phyloP scores from a whole-genome alignment of 2,888 invertebrate genomes.

The Cryptocephalus moraei region DNA sequence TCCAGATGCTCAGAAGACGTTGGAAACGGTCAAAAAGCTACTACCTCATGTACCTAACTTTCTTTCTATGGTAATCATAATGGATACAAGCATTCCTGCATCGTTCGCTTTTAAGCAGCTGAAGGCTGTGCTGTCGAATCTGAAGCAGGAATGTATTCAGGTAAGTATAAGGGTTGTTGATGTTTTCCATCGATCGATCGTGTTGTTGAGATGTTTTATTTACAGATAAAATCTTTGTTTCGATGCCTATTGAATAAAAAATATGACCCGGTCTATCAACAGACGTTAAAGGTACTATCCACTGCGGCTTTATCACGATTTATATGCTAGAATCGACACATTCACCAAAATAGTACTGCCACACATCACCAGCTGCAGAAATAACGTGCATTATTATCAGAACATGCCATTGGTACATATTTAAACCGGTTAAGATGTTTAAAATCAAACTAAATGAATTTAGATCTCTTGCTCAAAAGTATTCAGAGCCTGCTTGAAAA shows the following conservation, averaged over 20 bases:
- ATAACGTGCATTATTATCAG: no score
- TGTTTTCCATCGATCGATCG: no score
- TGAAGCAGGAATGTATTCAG: conserved; percentile 44
- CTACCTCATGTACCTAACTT: conserved; percentile 50
- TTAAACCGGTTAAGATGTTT: no score
- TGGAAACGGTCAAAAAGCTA: conserved; percentile 38
- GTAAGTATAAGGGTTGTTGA: conserved; percentile 25
- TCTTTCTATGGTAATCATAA: conserved; percentile 44
- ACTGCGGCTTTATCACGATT: not conserved
- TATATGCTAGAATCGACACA: not conserved
- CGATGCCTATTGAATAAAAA: not conserved
- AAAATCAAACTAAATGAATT: no score
- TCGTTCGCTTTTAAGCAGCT: conserved; percentile 52
- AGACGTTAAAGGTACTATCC: conserved; percentile 14
- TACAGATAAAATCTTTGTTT: no score
- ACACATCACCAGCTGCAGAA: no score
- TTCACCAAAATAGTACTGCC: no score
- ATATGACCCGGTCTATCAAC: conserved; percentile 17
- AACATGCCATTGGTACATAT: no score
- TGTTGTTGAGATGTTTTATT: no score
- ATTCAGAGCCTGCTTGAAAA: no score
- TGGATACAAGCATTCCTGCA: conserved; percentile 52
- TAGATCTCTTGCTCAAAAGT: no score
- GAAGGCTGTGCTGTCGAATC: conserved; percentile 43
- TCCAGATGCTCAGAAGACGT: conserved; percentile 43